Evolutionary conservation across 2,113 vertebrate species (phyloP), one percentile per base, ranked within the genome.

Genomic region (Leptobrachium leishanense): DNA sequence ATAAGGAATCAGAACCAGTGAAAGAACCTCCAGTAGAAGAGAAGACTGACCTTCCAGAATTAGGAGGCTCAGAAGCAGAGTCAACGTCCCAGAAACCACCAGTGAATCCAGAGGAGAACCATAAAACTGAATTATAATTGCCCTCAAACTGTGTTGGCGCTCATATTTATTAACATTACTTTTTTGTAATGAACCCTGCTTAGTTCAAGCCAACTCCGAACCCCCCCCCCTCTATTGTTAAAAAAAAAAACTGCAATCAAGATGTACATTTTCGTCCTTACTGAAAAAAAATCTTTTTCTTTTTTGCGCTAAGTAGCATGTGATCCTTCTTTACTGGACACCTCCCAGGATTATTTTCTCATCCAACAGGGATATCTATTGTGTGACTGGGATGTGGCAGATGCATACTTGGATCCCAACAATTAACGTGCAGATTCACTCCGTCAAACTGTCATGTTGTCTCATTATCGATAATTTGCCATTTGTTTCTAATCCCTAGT

Each of bases 101-200:
- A 72, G 91, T 93, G 87, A 80, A 70, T 81, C 86, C 86, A 85
- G 88, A 88, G 83, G 87, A 81, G 71, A 79, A 84, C 72, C 79
- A 82, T 82, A 91, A 87, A 83, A 97, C 88, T 83, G 98, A 99
- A 82, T 95, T 99, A 90, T 99, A 98, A 97, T 92, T 85, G 8
- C 44, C 63, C 70, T 69, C 68, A 67, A 41, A 54, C 69, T 57
- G 77, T 72, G 82, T 75, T 39, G 74, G 69, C 82, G 74, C 89
- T 85, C 86, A 86, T 97, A 98, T 99, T 98, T 98, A 98, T 98
- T 99, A 93, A 82, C 85, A 82, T 89, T 86, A 89, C 85, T 85
- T 84, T 90, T 86, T 88, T 82, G 76, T 82, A 85, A 90, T 84
- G 90, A 92, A 88, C 86, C 85, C 77, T 76, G 64, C 82, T 79